Base-by-base conservation (phyloP, 2,797 vertebrate species). In the Pelochelys cantorii region DNA sequence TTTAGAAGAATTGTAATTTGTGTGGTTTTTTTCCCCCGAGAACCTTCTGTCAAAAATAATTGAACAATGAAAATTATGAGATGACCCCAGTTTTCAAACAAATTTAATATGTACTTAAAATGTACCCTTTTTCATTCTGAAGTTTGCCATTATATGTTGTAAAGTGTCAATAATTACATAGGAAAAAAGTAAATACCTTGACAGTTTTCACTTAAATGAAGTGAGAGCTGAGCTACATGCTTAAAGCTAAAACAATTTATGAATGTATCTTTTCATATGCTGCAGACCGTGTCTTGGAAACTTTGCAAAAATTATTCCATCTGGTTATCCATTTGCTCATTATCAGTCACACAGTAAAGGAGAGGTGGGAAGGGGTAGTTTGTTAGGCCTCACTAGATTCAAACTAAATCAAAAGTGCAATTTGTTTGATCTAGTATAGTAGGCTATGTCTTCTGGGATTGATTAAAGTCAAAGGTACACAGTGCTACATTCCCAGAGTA, bases 261-360 rank as follows among this genome's bases (percentile, higher is more conserved):
- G 65, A 83, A 74, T 60, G 25, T 80, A 2, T 60, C 57, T 79
- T 81, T 91, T 85, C 78, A 84, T 74, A 52, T 80, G 42, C 57
- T 86, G 27, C 22, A 82, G 52, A 68, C 25, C 42, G 37, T 81
- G 42, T 78, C 79, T 85, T 87, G 77, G 81, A 92, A 95, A 86
- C 85, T 89, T 93, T 89, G 80, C 31, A 90, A 91, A 91, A 90
- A 88, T 81, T 87, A 93, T 92, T 54, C 79, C 81, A 86, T 94
- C 93, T 96, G 59, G 56, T 95, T 95, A 87, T 86, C 84, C 65
- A 79, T 95, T 96, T 95, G 68, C 55, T 93, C 81, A 85, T 95
- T 92, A 91, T 94, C 85, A 95, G 57, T 31, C 37, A 55, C 82
- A 86, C 29, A 85, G 27, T 79, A 34, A 53, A 86, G 15, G 86